Evolutionary conservation across 2,888 invertebrate genomes (phyloP), one percentile per base, ranked within the genome.

Genomic region (Cryptops parisi): DNA sequence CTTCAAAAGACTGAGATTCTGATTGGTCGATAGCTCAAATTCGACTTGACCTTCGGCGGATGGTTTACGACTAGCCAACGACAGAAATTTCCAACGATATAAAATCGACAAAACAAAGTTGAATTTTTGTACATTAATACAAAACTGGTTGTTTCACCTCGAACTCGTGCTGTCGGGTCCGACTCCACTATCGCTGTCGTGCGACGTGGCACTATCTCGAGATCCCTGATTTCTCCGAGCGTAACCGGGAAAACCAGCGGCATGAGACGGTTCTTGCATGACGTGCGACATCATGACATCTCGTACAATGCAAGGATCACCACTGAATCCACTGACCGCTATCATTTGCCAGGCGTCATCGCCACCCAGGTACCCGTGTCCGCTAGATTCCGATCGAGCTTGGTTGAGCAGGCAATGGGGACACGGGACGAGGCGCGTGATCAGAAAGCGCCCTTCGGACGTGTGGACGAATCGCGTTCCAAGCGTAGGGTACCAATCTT

Each of bases 401-500:
- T 57, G 59, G 22, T 53, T 55, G 19, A 71, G 69, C 47, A 94
- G 72, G 67, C 97, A 98, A 24, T 80, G 78, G 0, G 90, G 86
- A 67, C 98, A 98, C 0, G 94, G 87, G 57, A 96, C 85, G 53
- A 96, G 70, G 9, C 97, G 77, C 0, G 94, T 96, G 50, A 98
- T 89, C 39, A 98, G 74, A 67, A 94, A 85, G 62, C 89, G 81
- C 0, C 97, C 97, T 58, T 94, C 93, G 0, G 93, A 93, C 0
- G 96, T 96, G 68, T 98, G 97, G 2, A 94, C 91, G 71, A 98
- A 98, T 40, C 97, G 78, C 0, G 94, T 94, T 21, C 96, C 96
- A 53, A 94, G 72, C 0, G 90, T 89, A 0, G 94, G 96, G 68
- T 93, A 97, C 97, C 97, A 98, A 70, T 98, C 97, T 68, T 98